These are phyloP conservation scores for Epinephelus lanceolatus DNA, from an alignment of 2,113 vertebrate genomes.

Conservation along the genomic window DNA sequence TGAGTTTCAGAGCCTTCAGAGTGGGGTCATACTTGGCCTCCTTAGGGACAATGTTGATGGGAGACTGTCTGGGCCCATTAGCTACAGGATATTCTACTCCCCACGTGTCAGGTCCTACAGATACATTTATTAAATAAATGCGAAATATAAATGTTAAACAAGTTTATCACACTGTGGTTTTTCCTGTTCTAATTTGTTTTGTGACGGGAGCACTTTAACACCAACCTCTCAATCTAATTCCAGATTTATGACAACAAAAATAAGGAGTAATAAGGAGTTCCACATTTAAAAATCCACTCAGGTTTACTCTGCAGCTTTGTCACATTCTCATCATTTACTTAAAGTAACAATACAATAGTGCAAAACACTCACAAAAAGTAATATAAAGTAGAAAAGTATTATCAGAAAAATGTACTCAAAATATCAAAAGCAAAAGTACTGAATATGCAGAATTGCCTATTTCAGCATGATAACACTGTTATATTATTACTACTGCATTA, in stretches of 20 bases:
- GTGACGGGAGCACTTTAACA: not conserved
- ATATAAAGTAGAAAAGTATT: not conserved
- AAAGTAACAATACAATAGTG: not conserved
- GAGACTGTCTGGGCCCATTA: conserved; percentile 93
- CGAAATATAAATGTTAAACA: too few species aligned
- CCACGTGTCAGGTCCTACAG: conserved; percentile 91
- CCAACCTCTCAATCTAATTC: not conserved
- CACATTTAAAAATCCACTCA: not conserved
- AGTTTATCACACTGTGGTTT: not conserved
- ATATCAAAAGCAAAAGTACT: not conserved
- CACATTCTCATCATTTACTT: not conserved
- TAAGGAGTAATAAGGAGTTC: not conserved
- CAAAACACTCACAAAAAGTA: not conserved
- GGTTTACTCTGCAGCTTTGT: too few species aligned
- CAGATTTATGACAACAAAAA: too few species aligned
- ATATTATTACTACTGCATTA: too few species aligned
- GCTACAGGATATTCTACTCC: conserved; percentile 87
- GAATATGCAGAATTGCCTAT: not conserved
- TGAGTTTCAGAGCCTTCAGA: conserved; percentile 87
- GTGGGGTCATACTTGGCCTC: conserved; percentile 88
- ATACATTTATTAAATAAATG: not conserved
- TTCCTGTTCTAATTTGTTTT: not conserved
- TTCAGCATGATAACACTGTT: not conserved
- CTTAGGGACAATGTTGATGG: conserved; percentile 91
- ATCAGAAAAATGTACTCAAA: not conserved